Percentiles rank a stretch among this genome's conserved stretches.
Evolutionary conservation across 2,797 vertebrate species (phyloP).

Genomic region (Clarias laeviceps): DNA sequence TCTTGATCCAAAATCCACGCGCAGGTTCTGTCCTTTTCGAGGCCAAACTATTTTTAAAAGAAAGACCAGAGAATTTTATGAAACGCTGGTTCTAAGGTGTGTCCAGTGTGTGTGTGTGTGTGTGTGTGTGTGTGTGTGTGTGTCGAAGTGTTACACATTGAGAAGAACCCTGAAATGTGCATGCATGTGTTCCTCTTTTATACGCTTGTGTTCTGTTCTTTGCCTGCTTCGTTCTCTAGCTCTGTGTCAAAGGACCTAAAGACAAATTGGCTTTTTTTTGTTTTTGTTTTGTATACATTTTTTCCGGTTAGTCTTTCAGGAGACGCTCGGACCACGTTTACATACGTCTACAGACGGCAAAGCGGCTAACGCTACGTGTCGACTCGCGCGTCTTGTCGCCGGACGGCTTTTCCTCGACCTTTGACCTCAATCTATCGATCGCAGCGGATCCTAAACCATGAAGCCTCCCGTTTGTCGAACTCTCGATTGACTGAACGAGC

Average conservation of each 20-base stretch:
- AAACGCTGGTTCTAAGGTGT: not conserved
- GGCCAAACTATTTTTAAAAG: not conserved
- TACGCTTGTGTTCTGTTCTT: constrained; percentile 72
- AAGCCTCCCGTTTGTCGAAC: not conserved
- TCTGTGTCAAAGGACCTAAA: constrained; percentile 41
- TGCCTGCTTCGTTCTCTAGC: constrained; percentile 71
- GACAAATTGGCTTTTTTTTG: constrained; percentile 64
- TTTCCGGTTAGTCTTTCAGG: constrained; percentile 63
- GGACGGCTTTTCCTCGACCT: not conserved
- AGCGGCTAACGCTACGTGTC: constrained; percentile 46
- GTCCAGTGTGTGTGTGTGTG: not conserved
- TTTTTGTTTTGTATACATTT: not conserved
- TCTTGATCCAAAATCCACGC: not conserved
- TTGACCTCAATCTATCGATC: not conserved
- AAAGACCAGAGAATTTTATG: not conserved
- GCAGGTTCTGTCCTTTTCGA: not conserved
- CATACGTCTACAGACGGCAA: constrained; percentile 73
- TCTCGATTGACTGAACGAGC: constrained; percentile 26
- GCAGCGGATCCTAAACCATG: not conserved
- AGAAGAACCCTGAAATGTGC: constrained; percentile 33
- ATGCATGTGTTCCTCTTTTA: constrained; percentile 76
- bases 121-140: constrained; percentile 1
- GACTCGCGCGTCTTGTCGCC: not conserved
- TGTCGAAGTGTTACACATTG: constrained; percentile 53
- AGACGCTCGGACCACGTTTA: constrained; percentile 76